Percentiles rank a stretch among this genome's conserved stretches.
Evolutionary conservation across 2,113 vertebrate species (phyloP).

Genomic region (Lophius piscatorius): DNA sequence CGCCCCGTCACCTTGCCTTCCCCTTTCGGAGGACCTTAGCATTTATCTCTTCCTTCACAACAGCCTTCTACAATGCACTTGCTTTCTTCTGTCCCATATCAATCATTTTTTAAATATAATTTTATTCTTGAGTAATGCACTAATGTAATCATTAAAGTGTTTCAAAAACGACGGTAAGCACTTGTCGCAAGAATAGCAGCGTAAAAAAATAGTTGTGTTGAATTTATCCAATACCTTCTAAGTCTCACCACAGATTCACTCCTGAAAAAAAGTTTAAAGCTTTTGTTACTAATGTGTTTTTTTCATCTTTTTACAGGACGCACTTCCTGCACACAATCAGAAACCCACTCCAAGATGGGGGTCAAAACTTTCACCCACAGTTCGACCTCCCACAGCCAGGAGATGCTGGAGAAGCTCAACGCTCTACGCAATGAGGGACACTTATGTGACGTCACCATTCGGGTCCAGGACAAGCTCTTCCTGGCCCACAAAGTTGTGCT

Average conservation of each 20-base stretch:
- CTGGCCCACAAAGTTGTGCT: constrained; percentile 92
- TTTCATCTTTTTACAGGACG: constrained; percentile 39
- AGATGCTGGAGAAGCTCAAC: constrained; percentile 94
- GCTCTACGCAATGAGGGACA: constrained; percentile 90
- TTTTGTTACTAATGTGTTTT: neutral
- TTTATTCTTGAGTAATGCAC: neutral
- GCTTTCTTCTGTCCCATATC: neutral
- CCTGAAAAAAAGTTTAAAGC: neutral
- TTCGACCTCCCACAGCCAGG: constrained; percentile 91
- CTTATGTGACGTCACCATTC: constrained; percentile 92
- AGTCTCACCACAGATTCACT: neutral
- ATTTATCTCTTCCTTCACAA: constrained; percentile 6
- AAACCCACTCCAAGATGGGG: constrained; percentile 82
- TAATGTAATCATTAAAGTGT: neutral
- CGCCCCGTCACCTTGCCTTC: constrained; percentile 17
- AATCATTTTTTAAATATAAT: too few relatives aligned
- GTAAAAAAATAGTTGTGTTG: constrained; percentile 1
- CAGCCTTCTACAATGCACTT: neutral
- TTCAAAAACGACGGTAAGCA: too few relatives aligned
- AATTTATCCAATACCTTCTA: too few relatives aligned
- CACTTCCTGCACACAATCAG: constrained; percentile 16
- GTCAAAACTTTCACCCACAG: constrained; percentile 95
- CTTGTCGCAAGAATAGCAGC: too few relatives aligned
- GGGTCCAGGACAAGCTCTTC: constrained; percentile 94
- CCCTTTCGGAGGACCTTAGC: constrained; percentile 23